A percentile compares a stretch with the other conserved stretches of the same genome.
Conservation (phyloP, 2,797 vertebrate species). For the Micromesistius poutassou region DNA sequence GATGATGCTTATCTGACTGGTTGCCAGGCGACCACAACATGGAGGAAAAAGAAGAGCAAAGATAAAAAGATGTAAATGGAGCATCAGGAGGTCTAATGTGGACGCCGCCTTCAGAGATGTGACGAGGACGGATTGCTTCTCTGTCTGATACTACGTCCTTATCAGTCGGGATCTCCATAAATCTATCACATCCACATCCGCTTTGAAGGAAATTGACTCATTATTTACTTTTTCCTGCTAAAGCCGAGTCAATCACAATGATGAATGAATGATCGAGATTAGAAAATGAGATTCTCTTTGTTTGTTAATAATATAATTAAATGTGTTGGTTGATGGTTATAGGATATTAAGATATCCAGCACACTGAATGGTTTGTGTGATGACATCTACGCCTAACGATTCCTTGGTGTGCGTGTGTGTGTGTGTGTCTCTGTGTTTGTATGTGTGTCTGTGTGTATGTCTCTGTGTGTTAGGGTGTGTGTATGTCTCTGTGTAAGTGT, state of each 20-base stretch:
- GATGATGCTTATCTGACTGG: background rate
- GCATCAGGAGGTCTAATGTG: too few relatives aligned
- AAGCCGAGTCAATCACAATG: background rate
- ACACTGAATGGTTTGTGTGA: constrained; percentile 27
- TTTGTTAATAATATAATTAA: background rate
- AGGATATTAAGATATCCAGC: background rate
- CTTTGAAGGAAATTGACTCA: background rate
- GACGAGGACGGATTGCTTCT: background rate
- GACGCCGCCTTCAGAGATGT: background rate
- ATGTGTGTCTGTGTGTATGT: too few relatives aligned
- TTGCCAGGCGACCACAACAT: background rate
- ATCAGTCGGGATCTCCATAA: constrained; percentile 15
- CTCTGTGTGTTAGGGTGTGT: too few relatives aligned
- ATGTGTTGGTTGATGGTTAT: background rate
- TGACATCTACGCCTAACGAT: constrained; percentile 20
- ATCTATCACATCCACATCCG: background rate
- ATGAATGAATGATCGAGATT: too few relatives aligned
- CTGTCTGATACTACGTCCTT: background rate
- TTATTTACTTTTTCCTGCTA: background rate
- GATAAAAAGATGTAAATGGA: too few relatives aligned
- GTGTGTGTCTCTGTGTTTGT: background rate
- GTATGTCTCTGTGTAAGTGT: background rate
- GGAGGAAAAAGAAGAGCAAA: background rate
- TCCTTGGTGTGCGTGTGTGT: background rate
- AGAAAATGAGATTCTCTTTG: background rate